Conservation (phyloP, 2,888 invertebrate genomes). For the Meteorus cinctellus region DNA sequence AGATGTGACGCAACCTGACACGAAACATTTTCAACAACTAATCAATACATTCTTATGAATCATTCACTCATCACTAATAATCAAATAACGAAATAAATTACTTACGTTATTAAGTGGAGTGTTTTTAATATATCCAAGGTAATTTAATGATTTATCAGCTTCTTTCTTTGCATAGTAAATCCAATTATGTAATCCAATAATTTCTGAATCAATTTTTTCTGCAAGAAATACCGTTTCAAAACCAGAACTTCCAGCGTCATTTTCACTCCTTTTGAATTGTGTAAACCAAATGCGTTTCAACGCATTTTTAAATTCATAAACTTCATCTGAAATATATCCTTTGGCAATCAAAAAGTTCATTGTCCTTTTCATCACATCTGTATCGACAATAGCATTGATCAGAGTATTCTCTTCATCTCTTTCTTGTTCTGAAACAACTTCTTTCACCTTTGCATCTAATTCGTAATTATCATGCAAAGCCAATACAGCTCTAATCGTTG, state of each 20-base stretch:
- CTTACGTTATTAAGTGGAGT: slow-evolving; percentile 82
- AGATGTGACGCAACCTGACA: no score
- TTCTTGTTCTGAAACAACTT: slow-evolving; percentile 84
- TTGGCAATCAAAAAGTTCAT: slow-evolving; percentile 80
- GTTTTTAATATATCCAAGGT: slow-evolving; percentile 87
- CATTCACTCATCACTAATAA: background rate
- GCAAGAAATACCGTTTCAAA: slow-evolving; percentile 95
- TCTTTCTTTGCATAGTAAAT: slow-evolving; percentile 89
- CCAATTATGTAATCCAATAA: slow-evolving; percentile 92
- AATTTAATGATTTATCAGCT: slow-evolving; percentile 81
- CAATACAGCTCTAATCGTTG: slow-evolving; percentile 83
- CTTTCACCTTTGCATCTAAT: slow-evolving; percentile 81
- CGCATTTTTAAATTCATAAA: slow-evolving; percentile 80
- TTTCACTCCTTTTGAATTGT: slow-evolving; percentile 86
- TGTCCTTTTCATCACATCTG: slow-evolving; percentile 83
- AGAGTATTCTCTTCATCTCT: slow-evolving; percentile 86
- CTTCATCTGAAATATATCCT: slow-evolving; percentile 73
- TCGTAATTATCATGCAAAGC: slow-evolving; percentile 90
- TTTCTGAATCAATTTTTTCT: slow-evolving; percentile 82
- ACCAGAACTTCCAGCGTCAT: slow-evolving; percentile 88
- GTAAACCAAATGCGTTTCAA: slow-evolving; percentile 86
- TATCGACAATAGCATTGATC: slow-evolving; percentile 84
- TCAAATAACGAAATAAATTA: slow-evolving; percentile 47
- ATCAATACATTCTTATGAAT: no score
- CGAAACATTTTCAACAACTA: no score